Evolutionary conservation across 92 coral and sea anemone genomes (phyloP), one percentile per base, ranked within the genome.

Genomic region (Porites rus): DNA sequence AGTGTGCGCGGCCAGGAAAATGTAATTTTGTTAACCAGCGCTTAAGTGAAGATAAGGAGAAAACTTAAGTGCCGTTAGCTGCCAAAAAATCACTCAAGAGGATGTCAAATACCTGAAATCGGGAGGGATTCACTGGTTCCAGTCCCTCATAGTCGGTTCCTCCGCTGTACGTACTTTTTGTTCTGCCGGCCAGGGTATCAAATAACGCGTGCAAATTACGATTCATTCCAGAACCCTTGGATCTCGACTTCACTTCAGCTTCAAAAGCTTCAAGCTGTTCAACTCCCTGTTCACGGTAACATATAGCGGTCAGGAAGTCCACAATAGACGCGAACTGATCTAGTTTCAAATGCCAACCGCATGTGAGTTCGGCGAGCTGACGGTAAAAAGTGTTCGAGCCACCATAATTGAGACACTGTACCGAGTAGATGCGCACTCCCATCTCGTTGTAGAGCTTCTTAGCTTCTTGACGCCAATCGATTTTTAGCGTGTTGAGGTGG

Each of bases 291-390:
- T 96, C 99, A 4, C 96, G 96, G 52, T 93, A 96, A 76, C 99
- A 96, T 20, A 96, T 96, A 1, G 99, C 99, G 3, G 96, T 96
- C 66, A 96, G 81, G 84, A 93, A 96, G 81, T 96, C 99, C 12
- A 96, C 98, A 22, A 96, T 93, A 11, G 99, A 94, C 2, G 99
- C 94, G 74, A 96, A 96, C 89, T 96, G 99, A 74, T 94, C 99
- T 9, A 96, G 94, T 38, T 96, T 96, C 22, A 96, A 88, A 83
- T 96, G 99, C 99, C 99, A 96, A 4, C 99, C 99, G 66, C 99
- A 92, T 0, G 96, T 83, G 7, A 96, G 74, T 78, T 91, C 96
- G 7, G 99, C 98, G 60, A 96, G 88, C 74, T 94, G 90, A 62
- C 98, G 95, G 92, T 96, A 96, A 75, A 96, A 96, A 1, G 96